Evolutionary conservation across 2,113 vertebrate species (phyloP), one percentile per base, ranked within the genome.

Genomic region (Panthera uncia): DNA sequence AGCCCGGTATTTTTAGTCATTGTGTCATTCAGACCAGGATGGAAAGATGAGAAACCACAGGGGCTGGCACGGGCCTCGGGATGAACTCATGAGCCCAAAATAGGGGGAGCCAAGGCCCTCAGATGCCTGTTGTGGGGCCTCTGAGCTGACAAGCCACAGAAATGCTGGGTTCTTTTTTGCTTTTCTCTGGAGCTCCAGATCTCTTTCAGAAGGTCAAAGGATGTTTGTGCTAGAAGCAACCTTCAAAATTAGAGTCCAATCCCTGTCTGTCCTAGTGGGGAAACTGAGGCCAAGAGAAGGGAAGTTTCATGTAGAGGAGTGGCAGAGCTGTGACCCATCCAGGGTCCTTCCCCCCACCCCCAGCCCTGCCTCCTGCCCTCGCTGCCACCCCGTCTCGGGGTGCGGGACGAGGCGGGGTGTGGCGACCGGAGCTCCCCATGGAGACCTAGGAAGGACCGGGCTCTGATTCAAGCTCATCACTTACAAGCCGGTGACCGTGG

Each of bases 1-100:
- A 97, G 86, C 89, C 1, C 0, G 0, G 83, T 97, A 96, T 98
- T 98, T 97, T 98, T 90, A 96, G 98, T 38, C 80, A 29, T 89
- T 87, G 74, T 87, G 95, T 96, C 97, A 84, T 83, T 36, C 57
- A 23, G 92, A 71, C 89, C 74, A 21, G 94, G 63, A 29, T 82
- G 91, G 97, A 96, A 82, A 86, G 92, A 83, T 9, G 96, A 89
- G 94, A 96, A 76, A 19, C 97, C 94, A 1, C 94, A 83, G 96
- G 82, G 83, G 74, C 90, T 97, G 97, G 96, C 97, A 83, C 48
- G 0, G 86, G 83, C 86, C 52, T 33, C 7, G 0, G 73, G 83
- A 79, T 97, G 97, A 89, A 38, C 83, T 97, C 98, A 92, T 38
- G 78, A 57, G 76, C 94, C 97, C 8, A 3, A 57, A 89, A 83